Evolutionary conservation across 1,140 invertebrate species (phyloP).

Genomic region (Ceratoteleas bidentatus): DNA sequence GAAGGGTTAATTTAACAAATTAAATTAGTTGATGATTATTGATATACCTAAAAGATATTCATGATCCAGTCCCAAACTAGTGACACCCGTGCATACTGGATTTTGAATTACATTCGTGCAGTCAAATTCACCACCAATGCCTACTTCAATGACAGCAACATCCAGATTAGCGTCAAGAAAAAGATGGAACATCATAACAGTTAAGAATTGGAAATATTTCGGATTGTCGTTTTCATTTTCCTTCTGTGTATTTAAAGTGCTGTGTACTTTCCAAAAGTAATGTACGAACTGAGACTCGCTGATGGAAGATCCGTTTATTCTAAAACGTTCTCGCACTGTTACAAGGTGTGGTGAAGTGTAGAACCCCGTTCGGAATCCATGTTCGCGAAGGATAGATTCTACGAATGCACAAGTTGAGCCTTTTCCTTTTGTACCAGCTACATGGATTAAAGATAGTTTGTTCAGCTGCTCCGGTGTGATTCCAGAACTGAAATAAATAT

Average conservation of each 20-base stretch:
- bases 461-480: constrained; percentile 85
- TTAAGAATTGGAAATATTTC: constrained; percentile 96
- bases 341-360: constrained; percentile 98
- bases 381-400: constrained; percentile 92
- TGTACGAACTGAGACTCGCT: constrained; percentile 87
- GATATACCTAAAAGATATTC: constrained; percentile 76
- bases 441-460: constrained; percentile 92
- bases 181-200: constrained; percentile 94
- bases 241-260: constrained; percentile 82
- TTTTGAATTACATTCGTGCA: constrained; percentile 95
- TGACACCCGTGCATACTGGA: constrained; percentile 93
- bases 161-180: constrained; percentile 94
- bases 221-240: constrained; percentile 90
- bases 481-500: constrained; percentile 84
- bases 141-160: constrained; percentile 97
- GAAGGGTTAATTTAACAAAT: no score
- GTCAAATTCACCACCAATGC: constrained; percentile 97
- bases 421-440: constrained; percentile 98
- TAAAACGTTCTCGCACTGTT: constrained; percentile 94
- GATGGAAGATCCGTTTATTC: constrained; percentile 92
- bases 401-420: constrained; percentile 96
- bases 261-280: constrained; percentile 93
- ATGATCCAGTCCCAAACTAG: constrained; percentile 96
- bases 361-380: constrained; percentile 96
- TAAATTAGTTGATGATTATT: no score